Conservation (phyloP, 2,113 vertebrate species). For the Platysternon megacephalum region DNA sequence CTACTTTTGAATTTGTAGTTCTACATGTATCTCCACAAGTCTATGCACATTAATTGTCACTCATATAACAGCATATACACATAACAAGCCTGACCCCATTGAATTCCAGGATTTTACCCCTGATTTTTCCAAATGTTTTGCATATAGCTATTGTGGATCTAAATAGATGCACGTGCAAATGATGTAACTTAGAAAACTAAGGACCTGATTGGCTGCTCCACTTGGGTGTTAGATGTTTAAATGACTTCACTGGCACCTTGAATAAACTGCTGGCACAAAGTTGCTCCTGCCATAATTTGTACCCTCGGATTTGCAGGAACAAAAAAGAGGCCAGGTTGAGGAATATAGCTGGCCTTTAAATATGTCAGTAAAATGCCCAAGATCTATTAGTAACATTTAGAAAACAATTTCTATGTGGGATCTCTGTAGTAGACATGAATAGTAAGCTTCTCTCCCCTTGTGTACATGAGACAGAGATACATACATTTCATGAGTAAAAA, state of each 20-base stretch:
- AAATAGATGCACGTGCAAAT: background rate
- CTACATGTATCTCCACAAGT: background rate
- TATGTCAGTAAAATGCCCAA: background rate
- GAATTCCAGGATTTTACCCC: background rate
- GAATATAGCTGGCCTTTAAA: background rate
- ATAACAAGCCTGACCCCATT: background rate
- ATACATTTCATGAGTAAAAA: background rate
- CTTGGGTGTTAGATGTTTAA: background rate
- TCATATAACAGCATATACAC: background rate
- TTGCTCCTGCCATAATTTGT: background rate
- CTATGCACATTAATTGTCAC: background rate
- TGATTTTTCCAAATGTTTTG: background rate
- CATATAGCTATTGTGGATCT: background rate
- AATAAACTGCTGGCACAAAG: conserved; percentile 23
- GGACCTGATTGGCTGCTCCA: background rate
- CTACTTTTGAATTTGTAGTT: background rate
- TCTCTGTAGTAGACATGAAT: background rate
- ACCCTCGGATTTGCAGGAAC: background rate
- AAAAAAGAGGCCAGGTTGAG: conserved; percentile 22
- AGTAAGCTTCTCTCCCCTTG: background rate
- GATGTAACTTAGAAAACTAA: background rate
- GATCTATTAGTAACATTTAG: conserved; percentile 16
- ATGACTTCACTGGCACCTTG: background rate
- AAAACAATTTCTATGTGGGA: background rate
- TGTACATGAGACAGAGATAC: background rate